Base-by-base conservation (phyloP, 2,797 vertebrate genomes). In the Schizopygopsis pylzovi region DNA sequence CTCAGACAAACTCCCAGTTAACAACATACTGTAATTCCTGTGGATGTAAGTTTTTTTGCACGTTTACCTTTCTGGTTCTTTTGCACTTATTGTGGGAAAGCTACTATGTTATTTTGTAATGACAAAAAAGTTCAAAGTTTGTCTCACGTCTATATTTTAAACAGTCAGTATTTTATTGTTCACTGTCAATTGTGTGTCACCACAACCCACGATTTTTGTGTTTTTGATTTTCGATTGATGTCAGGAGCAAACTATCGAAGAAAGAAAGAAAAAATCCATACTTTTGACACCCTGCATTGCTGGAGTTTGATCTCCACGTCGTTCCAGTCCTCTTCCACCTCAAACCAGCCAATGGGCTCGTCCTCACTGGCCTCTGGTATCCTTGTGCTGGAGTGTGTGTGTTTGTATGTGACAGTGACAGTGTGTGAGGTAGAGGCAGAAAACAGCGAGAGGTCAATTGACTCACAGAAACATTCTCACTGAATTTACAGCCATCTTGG, bases 301-400 rank as follows among this genome's bases (percentile, higher is more conserved):
- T 97, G 97, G 92, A 99, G 95, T 92, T 96, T 98, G 91, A 99
- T 96, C 88, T 99, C 98, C 85, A 96, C 95, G 89, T 99, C 97
- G 75, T 99, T 98, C 98, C 98, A 99, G 90, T 99, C 98, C 7
- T 99, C 97, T 81, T 99, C 98, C 20, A 99, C 93, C 91, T 99
- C 98, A 93, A 99, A 99, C 97, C 97, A 99, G 91, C 98, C 98
- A 88, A 98, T 92, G 1, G 98, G 98, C 88, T 98, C 97, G 56
- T 97, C 96, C 81, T 99, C 98, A 39, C 92, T 94, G 90, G 94
- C 89, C 1, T 95, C 93, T 20, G 95, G 93, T 88, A 81, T 87
- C 0, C 84, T 93, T 37, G 52, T 83, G 52, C 83, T 91, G 37
- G 15, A 84, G 76, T 73, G 54, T 75, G 54, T 75, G 70, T 13